Evolutionary conservation across 2,797 vertebrate species (phyloP).

Genomic region (Sebastiscus tertius): DNA sequence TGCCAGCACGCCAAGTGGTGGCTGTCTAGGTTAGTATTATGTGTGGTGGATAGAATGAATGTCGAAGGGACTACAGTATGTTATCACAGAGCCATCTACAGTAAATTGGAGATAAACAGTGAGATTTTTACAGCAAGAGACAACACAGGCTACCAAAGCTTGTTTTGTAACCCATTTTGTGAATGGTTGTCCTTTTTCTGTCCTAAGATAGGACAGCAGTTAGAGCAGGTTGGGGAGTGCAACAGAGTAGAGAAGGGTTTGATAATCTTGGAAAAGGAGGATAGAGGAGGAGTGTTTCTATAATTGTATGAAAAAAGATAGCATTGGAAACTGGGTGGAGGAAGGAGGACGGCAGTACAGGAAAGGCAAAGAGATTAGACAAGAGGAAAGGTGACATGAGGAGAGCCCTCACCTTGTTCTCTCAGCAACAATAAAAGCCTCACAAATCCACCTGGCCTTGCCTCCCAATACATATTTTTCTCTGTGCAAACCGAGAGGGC

Average conservation of each 20-base stretch:
- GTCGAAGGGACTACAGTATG: background rate
- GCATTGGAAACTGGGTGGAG: background rate
- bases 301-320: background rate
- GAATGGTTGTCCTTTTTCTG: background rate
- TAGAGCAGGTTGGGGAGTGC: background rate
- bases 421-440: slow-evolving; percentile 45
- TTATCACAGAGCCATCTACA: background rate
- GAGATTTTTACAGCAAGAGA: background rate
- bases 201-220: background rate
- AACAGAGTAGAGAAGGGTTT: background rate
- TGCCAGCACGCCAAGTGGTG: background rate
- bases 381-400: slow-evolving; percentile 43
- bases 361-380: slow-evolving; percentile 38
- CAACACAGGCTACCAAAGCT: background rate
- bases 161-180: background rate
- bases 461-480: slow-evolving; percentile 52
- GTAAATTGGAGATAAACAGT: slow-evolving; percentile 1
- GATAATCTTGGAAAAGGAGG: slow-evolving; percentile 3
- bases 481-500: slow-evolving; percentile 55
- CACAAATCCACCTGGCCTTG: slow-evolving; percentile 52
- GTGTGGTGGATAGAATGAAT: background rate
- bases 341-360: slow-evolving; percentile 10
- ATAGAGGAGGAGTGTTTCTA: background rate
- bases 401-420: slow-evolving; percentile 39
- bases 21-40: background rate